Conservation (phyloP, 2,888 invertebrate genomes). For the Catonia carolina region DNA sequence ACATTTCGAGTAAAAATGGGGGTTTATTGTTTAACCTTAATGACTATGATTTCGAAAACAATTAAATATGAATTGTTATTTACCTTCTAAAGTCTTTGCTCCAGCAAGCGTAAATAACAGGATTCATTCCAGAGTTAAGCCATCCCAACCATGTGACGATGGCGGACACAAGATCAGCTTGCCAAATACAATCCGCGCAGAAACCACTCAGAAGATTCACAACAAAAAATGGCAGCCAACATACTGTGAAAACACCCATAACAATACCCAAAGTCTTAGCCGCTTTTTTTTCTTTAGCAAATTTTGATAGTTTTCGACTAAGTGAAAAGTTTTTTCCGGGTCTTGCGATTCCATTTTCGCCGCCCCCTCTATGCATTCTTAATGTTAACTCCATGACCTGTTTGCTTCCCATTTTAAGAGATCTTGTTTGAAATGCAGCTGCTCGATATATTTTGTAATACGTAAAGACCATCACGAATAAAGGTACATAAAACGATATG, state of each 20-base stretch:
- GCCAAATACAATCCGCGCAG: conserved; percentile 75
- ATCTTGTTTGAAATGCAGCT: conserved; percentile 85
- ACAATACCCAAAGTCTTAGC: conserved; percentile 96
- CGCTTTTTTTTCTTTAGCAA: conserved; percentile 95
- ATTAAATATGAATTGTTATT: conserved; percentile 16
- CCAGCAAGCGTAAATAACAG: conserved; percentile 98
- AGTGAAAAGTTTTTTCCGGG: conserved; percentile 85
- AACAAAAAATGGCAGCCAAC: conserved; percentile 97
- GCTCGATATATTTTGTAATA: conserved; percentile 94
- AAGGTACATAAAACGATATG: conserved; percentile 94
- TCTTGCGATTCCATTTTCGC: conserved; percentile 46
- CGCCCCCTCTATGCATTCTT: conserved; percentile 87
- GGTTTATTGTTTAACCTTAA: no score
- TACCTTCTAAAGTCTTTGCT: conserved; percentile 86
- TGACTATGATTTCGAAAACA: conserved; percentile 1
- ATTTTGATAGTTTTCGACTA: conserved; percentile 87
- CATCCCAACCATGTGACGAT: conserved; percentile 92
- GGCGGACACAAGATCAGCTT: conserved; percentile 79
- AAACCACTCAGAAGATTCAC: conserved; percentile 88
- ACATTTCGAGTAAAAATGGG: no score
- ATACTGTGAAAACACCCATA: conserved; percentile 94
- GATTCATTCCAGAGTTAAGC: conserved; percentile 96
- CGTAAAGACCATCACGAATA: conserved; percentile 96
- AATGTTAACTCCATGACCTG: conserved; percentile 84
- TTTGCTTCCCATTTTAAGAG: conserved; percentile 85